Conservation (phyloP, 2,113 vertebrate species). For the Phocoena sinus region DNA sequence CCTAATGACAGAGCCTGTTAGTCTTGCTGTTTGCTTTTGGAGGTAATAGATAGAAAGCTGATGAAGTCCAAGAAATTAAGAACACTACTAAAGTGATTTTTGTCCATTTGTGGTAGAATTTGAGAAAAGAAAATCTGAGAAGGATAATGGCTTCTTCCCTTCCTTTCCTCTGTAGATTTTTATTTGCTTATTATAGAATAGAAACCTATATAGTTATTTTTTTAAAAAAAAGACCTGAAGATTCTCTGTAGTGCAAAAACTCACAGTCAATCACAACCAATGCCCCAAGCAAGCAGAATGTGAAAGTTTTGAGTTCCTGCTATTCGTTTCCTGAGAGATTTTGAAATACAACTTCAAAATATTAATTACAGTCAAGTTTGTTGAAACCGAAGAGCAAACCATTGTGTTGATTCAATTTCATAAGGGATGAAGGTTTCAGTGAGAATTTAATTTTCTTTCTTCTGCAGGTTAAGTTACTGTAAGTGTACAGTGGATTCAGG, state of each 20-base stretch:
- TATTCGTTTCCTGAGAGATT: constrained; percentile 49
- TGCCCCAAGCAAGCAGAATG: constrained; percentile 19
- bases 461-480: constrained; percentile 27
- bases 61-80: constrained; percentile 40
- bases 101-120: not conserved
- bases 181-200: not conserved
- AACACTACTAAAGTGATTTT: not conserved
- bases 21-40: constrained; percentile 2
- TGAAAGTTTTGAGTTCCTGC: not conserved
- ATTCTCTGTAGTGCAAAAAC: not conserved
- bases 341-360: constrained; percentile 47
- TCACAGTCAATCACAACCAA: not conserved
- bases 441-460: constrained; percentile 64
- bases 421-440: constrained; percentile 26
- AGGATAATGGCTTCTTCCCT: not conserved
- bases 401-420: constrained; percentile 47
- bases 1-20: constrained; percentile 3
- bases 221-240: not conserved
- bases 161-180: not conserved
- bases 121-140: not conserved
- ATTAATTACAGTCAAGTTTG: constrained; percentile 64
- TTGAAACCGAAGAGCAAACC: constrained; percentile 50
- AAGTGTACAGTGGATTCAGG: not conserved
- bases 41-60: constrained; percentile 15
- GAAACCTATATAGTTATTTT: not conserved